Conservation (phyloP, 2,888 invertebrate genomes). For the Aleiodes leptofemur region DNA sequence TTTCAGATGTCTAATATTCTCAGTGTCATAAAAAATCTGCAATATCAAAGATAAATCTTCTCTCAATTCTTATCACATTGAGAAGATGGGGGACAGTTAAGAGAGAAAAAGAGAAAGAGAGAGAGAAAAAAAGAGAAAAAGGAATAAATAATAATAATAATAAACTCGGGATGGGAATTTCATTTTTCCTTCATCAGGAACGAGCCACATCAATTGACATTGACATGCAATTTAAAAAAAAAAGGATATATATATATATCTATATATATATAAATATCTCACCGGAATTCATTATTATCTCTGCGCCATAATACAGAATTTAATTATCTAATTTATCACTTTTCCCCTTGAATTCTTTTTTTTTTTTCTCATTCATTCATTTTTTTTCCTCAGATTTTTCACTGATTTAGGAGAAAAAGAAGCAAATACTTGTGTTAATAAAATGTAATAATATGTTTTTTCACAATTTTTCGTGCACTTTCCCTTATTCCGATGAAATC, state of each 20-base stretch:
- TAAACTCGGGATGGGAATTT: slow-evolving; percentile 13
- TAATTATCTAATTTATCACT: neutral
- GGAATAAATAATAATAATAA: slow-evolving; percentile 20
- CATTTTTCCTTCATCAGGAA: slow-evolving; percentile 29
- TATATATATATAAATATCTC: neutral
- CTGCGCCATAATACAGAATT: neutral
- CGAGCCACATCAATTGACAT: neutral
- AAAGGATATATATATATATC: too few relatives aligned
- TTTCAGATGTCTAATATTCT: too few relatives aligned
- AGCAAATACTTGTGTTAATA: slow-evolving; percentile 21
- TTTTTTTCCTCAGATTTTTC: neutral
- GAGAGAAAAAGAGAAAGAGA: slow-evolving; percentile 1
- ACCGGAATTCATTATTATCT: neutral
- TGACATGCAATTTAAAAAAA: neutral
- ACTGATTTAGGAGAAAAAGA: neutral
- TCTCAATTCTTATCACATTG: too few relatives aligned
- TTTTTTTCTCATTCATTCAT: slow-evolving; percentile 20
- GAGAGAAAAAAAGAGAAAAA: neutral
- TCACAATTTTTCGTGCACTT: slow-evolving; percentile 23
- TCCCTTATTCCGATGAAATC: slow-evolving; percentile 30
- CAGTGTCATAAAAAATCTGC: neutral
- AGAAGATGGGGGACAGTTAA: too few relatives aligned
- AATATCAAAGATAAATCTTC: neutral
- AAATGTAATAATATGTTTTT: slow-evolving; percentile 26
- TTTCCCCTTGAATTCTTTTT: neutral